Evolutionary conservation across 2,113 vertebrate genomes (phyloP).

Genomic region (Prietella phreatophila): DNA sequence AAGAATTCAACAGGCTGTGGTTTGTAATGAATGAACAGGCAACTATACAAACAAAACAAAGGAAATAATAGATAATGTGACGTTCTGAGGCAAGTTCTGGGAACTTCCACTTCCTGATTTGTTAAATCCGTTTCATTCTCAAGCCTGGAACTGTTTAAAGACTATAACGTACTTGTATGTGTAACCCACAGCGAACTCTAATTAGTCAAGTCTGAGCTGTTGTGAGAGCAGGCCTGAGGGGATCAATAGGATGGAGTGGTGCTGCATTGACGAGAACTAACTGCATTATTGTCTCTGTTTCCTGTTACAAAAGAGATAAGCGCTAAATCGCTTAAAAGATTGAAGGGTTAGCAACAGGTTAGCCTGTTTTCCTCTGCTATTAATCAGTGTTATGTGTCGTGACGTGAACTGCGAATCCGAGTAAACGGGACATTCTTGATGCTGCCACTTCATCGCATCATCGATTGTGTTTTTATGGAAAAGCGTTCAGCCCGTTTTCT

Average conservation of each 20-base stretch:
- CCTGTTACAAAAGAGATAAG: background rate
- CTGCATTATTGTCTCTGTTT: background rate
- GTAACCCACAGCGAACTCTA: conserved; percentile 17
- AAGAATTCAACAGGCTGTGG: background rate
- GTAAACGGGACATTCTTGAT: background rate
- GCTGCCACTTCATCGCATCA: background rate
- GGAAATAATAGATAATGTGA: background rate
- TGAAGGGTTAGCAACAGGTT: no score
- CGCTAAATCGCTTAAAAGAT: background rate
- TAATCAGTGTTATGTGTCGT: background rate
- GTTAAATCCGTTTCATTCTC: background rate
- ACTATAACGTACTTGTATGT: background rate
- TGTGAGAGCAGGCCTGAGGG: conserved; percentile 6
- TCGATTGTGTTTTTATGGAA: background rate
- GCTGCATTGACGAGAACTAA: conserved; percentile 31
- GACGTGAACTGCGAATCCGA: background rate
- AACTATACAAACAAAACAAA: background rate
- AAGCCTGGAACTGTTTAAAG: background rate
- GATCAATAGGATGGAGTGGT: conserved; percentile 57
- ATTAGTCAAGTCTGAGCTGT: conserved; percentile 36
- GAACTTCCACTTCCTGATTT: background rate
- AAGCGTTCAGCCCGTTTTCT: background rate
- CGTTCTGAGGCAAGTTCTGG: background rate
- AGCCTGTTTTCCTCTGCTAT: background rate
- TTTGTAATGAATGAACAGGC: no score